Evolutionary conservation across 2,797 vertebrate species (phyloP).

Genomic region (Rachycentron canadum): DNA sequence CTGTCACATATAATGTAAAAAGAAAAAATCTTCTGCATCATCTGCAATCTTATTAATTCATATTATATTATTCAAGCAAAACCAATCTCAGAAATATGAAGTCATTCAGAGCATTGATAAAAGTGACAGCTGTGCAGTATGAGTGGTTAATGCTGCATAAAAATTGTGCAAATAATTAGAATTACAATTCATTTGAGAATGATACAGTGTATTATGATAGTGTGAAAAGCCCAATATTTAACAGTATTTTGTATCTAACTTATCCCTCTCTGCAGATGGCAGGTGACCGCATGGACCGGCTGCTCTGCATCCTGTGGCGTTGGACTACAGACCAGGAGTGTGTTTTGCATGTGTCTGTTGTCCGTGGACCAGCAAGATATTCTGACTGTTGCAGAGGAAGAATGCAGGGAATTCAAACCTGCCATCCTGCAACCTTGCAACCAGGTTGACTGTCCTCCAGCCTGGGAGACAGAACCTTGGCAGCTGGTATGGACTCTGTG

Average conservation of each 20-base stretch:
- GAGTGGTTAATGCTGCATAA: not conserved
- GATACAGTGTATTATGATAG: not conserved
- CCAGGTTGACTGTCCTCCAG: constrained; percentile 90
- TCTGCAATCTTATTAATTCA: no score
- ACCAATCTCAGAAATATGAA: not conserved
- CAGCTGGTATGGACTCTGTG: constrained; percentile 85
- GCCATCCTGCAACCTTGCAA: constrained; percentile 90
- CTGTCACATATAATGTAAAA: not conserved
- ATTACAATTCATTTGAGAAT: no score
- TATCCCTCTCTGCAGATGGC: constrained; percentile 86
- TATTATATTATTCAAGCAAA: not conserved
- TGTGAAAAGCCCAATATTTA: not conserved
- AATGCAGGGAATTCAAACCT: constrained; percentile 86
- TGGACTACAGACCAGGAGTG: constrained; percentile 90
- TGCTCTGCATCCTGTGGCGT: constrained; percentile 92
- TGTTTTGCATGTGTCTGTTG: constrained; percentile 84
- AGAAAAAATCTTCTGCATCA: not conserved
- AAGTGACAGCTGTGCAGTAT: not conserved
- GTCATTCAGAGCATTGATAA: not conserved
- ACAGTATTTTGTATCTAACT: constrained; percentile 7
- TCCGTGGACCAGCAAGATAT: constrained; percentile 73
- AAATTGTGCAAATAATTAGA: no score
- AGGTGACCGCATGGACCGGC: constrained; percentile 85
- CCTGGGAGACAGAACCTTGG: constrained; percentile 92
- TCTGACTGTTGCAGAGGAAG: constrained; percentile 70